phyloP scores from a whole-genome alignment of 1,140 invertebrate species.

The Diploscapter pachys region DNA sequence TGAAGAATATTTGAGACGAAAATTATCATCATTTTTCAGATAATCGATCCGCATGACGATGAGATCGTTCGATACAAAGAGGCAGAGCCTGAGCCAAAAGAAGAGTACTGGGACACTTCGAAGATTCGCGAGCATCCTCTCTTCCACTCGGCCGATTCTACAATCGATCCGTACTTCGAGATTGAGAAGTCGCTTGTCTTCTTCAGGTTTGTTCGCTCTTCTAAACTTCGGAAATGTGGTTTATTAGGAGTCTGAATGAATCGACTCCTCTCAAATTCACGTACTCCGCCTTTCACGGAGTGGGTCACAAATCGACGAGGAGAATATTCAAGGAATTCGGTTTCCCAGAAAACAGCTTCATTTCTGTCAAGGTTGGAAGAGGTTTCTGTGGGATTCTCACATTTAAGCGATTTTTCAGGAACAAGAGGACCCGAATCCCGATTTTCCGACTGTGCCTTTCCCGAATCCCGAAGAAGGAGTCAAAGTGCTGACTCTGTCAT shows the following conservation, averaged over 20 bases:
- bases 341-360: constrained; percentile 67
- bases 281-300: constrained; percentile 97
- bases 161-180: constrained; percentile 70
- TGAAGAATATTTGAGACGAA: too few relatives aligned
- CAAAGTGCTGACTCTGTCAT: constrained; percentile 78
- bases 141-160: constrained; percentile 63
- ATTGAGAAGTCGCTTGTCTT: constrained; percentile 37
- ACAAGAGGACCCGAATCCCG: constrained; percentile 77
- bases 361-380: constrained; percentile 68
- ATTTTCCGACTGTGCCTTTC: constrained; percentile 92
- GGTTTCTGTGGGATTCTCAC: not conserved
- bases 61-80: constrained; percentile 77
- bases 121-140: constrained; percentile 54
- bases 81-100: constrained; percentile 72
- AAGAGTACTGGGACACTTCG: constrained; percentile 69
- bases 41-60: constrained; percentile 84
- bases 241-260: constrained; percentile 65
- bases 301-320: constrained; percentile 77
- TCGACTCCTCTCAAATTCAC: constrained; percentile 70
- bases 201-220: constrained; percentile 5
- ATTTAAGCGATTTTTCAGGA: constrained; percentile 35
- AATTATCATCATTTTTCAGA: constrained; percentile 64
- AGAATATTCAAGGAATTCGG: constrained; percentile 73
- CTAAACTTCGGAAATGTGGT: constrained; percentile 28
- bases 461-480: constrained; percentile 97